phyloP scores from a whole-genome alignment of 2,888 invertebrate species.

The Acrobasis repandana region DNA sequence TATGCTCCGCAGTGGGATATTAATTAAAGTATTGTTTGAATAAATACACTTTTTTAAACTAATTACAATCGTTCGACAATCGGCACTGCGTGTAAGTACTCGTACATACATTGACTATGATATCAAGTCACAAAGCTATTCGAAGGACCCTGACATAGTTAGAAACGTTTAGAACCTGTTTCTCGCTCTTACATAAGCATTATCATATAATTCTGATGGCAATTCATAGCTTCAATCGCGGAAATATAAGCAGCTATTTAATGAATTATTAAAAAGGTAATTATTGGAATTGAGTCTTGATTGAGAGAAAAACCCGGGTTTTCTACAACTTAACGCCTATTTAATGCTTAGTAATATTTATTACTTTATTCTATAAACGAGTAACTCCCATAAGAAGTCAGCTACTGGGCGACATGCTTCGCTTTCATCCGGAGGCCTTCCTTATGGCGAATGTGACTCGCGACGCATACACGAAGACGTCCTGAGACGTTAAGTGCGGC shows the following conservation, averaged over 20 bases:
- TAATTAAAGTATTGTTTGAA: too few species aligned
- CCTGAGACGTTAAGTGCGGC: too few species aligned
- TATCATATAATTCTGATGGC: not conserved
- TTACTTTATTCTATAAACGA: too few species aligned
- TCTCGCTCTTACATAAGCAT: slow-evolving; percentile 17
- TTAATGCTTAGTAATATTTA: not conserved
- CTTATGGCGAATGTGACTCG: too few species aligned
- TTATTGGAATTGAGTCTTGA: not conserved
- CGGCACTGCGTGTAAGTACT: not conserved
- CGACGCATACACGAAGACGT: too few species aligned
- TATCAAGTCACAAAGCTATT: slow-evolving; percentile 1
- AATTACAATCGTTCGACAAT: too few species aligned
- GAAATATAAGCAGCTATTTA: not conserved
- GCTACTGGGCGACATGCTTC: too few species aligned
- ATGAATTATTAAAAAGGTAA: slow-evolving; percentile 14
- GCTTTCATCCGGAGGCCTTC: too few species aligned
- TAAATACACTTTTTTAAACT: too few species aligned
- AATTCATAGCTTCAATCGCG: not conserved
- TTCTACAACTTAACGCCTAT: not conserved
- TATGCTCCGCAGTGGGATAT: too few species aligned
- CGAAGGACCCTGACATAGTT: slow-evolving; percentile 13
- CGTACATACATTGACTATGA: not conserved
- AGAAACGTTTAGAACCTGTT: slow-evolving; percentile 3
- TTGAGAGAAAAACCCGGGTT: not conserved
- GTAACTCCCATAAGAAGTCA: too few species aligned